Evolutionary conservation across 2,113 vertebrate species (phyloP), one percentile per base, ranked within the genome.

Genomic region (Ariopsis seemanni): DNA sequence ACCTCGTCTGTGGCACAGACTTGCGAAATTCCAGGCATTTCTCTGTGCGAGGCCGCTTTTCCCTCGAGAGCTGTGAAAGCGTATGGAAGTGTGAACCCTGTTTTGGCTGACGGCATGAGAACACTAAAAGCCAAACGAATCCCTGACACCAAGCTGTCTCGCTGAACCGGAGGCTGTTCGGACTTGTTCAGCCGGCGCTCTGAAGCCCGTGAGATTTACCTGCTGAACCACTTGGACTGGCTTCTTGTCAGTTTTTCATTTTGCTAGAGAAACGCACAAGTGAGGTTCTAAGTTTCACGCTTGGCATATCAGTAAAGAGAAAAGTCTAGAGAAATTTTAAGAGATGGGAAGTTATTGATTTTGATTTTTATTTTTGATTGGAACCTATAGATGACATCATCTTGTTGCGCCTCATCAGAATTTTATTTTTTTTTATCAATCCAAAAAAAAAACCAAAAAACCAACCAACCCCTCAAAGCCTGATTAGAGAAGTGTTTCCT

Each of bases 1-100:
- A 14, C 48, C 52, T 20, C n/a, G 22, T 7, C 63, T 7, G 18
- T 42, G 12, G 84, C 55, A 50, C 58, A 83, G 83, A 83, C 85
- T 18, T 52, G 74, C 50, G 30, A 88, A 78, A 94, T 95, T 94
- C 94, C 92, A 90, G n/a, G 88, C 92, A 94, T 95, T 93, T 92
- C 91, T 89, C 50, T 77, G 17, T 85, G 30, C 15, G 48, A 72
- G 83, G 20, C 11, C 50, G 4, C 27, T 2, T 34, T 75, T 89
- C 86, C 89, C 87, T 80, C 48, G 0, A 42, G 83, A 91, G 84
- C 85, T 87, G 87, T 83, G 79, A 79, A 79, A 91, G 80, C 83
- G 50, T 84, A 48, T 83, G 79, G 77, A 79, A 91, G 80, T 82
- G 53, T 84, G 52, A 77, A 79, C 87, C 52, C 75, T 48, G 87